Conservation (phyloP, 2,113 vertebrate genomes). For the Scomber scombrus region DNA sequence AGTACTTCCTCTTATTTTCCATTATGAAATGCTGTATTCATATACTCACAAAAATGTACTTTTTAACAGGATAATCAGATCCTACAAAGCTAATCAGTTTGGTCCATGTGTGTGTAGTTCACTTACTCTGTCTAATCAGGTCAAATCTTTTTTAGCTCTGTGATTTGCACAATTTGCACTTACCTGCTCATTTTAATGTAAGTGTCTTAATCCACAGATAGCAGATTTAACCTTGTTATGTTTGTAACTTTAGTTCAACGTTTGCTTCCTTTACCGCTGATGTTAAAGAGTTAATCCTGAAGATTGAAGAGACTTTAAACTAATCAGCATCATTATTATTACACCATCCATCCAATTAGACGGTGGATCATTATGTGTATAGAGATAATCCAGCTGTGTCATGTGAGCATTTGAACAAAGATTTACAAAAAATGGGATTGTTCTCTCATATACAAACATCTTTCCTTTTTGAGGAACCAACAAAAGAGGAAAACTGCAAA, state of each 20-base stretch:
- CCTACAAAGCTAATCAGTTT: neutral
- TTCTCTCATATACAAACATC: too few relatives aligned
- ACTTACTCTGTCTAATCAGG: neutral
- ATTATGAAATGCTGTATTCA: too few relatives aligned
- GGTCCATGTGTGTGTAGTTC: neutral
- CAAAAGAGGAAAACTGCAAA: too few relatives aligned
- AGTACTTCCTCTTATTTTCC: neutral
- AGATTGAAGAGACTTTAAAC: too few relatives aligned
- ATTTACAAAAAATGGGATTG: too few relatives aligned
- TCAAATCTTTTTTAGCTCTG: constrained; percentile 5
- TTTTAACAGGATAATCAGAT: too few relatives aligned
- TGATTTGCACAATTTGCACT: constrained; percentile 35
- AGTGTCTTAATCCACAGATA: neutral
- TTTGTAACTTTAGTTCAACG: neutral
- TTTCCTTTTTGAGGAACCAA: too few relatives aligned
- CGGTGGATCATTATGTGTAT: too few relatives aligned
- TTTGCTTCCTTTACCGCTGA: neutral
- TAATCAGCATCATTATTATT: neutral
- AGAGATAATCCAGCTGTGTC: too few relatives aligned
- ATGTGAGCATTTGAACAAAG: too few relatives aligned
- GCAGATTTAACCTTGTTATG: neutral
- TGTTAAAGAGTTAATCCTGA: neutral
- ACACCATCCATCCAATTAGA: too few relatives aligned
- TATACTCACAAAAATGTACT: too few relatives aligned
- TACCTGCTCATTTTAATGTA: constrained; percentile 3